These are phyloP conservation scores for Shinisaurus crocodilurus DNA, from an alignment of 2,113 vertebrate genomes.

Conservation along the genomic window DNA sequence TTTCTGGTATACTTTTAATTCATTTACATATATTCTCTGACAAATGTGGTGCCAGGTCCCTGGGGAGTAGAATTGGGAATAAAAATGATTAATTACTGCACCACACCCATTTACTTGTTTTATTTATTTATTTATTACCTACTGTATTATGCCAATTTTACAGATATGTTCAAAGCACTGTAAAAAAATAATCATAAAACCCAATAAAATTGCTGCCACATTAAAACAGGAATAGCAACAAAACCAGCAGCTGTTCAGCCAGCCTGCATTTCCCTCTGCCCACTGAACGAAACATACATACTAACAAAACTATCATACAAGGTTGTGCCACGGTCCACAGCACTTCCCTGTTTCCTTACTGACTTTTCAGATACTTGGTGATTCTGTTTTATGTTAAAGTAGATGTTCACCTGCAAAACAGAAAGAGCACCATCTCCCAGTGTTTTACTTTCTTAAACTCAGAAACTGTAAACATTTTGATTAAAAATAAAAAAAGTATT, in stretches of 20 bases:
- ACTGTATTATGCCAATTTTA: not conserved
- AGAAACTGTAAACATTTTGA: no score
- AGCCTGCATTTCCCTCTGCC: not conserved
- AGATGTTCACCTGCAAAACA: no score
- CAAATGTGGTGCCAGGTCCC: not conserved
- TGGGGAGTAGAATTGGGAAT: not conserved
- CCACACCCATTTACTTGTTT: not conserved
- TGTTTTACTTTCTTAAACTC: no score
- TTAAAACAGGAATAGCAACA: not conserved
- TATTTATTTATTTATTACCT: constrained; percentile 2
- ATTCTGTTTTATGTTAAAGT: no score
- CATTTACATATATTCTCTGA: not conserved
- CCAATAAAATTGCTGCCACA: not conserved
- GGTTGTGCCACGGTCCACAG: not conserved
- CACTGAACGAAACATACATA: not conserved
- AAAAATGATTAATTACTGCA: not conserved
- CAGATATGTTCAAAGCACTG: not conserved
- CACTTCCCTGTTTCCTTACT: not conserved
- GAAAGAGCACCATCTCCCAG: no score
- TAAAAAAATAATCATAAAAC: not conserved
- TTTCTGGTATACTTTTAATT: not conserved
- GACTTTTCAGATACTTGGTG: no score
- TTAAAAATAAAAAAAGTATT: no score
- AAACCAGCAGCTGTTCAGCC: not conserved
- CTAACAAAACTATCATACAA: not conserved